Conservation (phyloP, 1,140 invertebrate genomes). For the Euura saliciscinereae region DNA sequence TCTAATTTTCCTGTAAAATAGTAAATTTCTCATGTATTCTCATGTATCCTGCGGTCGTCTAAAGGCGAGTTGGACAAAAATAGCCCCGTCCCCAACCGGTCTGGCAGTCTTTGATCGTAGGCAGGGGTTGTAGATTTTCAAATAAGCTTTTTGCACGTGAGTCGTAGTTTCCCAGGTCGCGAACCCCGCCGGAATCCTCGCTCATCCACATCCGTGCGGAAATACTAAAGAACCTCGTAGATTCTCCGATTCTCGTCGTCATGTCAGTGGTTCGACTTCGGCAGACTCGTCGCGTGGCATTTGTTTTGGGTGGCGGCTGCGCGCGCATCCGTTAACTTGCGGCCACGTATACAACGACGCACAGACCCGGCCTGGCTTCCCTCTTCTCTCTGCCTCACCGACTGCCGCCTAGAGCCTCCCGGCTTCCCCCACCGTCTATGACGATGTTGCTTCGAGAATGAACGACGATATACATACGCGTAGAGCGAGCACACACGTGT, state of each 20-base stretch:
- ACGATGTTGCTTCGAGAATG: background rate
- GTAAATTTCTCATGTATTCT: no score
- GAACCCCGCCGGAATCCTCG: background rate
- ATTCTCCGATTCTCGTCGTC: background rate
- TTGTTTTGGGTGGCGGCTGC: constrained; percentile 23
- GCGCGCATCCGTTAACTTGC: constrained; percentile 32
- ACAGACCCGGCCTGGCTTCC: background rate
- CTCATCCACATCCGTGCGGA: background rate
- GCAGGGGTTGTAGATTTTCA: background rate
- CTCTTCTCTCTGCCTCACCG: no score
- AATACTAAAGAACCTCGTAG: constrained; percentile 10
- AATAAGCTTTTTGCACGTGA: background rate
- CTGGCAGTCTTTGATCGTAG: no score
- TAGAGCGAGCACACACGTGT: background rate
- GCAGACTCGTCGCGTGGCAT: background rate
- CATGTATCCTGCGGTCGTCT: no score
- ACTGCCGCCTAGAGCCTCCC: background rate
- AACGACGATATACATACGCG: background rate
- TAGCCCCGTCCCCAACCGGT: background rate
- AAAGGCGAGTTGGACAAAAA: background rate
- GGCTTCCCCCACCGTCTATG: background rate
- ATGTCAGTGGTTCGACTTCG: background rate
- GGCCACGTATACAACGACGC: constrained; percentile 33
- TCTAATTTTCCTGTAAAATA: no score
- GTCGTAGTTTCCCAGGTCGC: background rate